Evolutionary conservation across 2,113 vertebrate species (phyloP), one percentile per base, ranked within the genome.

Genomic region (Genyomyrus donnyi): DNA sequence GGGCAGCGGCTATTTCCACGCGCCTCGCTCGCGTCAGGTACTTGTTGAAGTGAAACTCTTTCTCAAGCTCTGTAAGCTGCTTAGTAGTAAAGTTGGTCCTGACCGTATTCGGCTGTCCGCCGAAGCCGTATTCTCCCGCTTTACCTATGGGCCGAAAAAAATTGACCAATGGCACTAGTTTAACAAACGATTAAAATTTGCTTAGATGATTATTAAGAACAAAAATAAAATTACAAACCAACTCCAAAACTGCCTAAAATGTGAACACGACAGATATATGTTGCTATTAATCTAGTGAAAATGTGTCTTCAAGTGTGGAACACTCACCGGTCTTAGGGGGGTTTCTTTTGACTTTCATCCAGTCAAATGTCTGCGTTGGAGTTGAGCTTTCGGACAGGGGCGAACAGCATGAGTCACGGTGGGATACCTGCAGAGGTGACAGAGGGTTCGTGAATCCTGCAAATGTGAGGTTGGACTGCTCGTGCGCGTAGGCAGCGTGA

Each of bases 341-440:
- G 70, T 99, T 99, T 94, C 98, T 96, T 94, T 99, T 99, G 48
- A 99, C 98, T 96, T 98, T 99, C 98, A 99, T 99, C 98, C 98
- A 99, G 95, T 99, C 98, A 94, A 99, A 99, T 80, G 98, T 99
- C 92, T 99, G 98, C 5, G 97, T 96, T 80, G 97, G 95, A 84
- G 97, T 94, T 19, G 96, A 96, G 6, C 96, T 95, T 88, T 99
- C 98, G 9, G 96, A 94, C 80, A 97, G 93, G 66, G 98, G 98
- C n/a, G 98, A 98, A 85, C 96, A 97, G 91, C 97, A 96, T 62
- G 95, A 94, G 90, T 98, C 97, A 92, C 97, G 95, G 92, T 97
- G 98, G 83, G 94, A 95, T 46, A 95, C 94, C 90, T 98, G 98
- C 77, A 98, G 96, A 89, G 97, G 98, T 88, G 97, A 99, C 62